Evolutionary conservation across 2,797 vertebrate genomes (phyloP).

Genomic region (Galagoides demidoff): DNA sequence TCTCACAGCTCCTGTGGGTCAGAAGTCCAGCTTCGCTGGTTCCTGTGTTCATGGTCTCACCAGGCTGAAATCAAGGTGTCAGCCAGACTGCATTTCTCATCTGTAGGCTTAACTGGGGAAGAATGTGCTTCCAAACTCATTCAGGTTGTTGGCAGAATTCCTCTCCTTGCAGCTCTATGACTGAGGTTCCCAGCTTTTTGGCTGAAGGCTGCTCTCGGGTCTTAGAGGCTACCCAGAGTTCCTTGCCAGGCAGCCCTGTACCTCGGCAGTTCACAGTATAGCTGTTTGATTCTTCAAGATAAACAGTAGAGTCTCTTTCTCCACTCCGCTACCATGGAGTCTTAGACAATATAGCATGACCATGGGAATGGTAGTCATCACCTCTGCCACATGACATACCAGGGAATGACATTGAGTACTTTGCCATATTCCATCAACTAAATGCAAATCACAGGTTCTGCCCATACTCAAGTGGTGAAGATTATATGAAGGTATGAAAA

Average conservation of each 20-base stretch:
- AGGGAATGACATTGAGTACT: background rate
- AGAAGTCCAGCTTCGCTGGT: background rate
- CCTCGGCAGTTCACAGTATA: background rate
- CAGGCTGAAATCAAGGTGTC: slow-evolving; percentile 27
- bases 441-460: background rate
- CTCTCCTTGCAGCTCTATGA: background rate
- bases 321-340: background rate
- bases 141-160: background rate
- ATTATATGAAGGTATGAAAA: background rate
- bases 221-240: background rate
- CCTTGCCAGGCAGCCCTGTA: background rate
- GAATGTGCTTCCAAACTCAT: background rate
- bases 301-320: background rate
- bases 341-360: background rate
- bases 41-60: background rate
- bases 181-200: background rate
- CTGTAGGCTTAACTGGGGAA: background rate
- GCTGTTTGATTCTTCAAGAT: background rate
- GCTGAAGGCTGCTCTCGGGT: background rate
- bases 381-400: background rate
- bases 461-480: background rate
- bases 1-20: slow-evolving; percentile 29
- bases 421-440: background rate
- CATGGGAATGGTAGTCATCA: background rate
- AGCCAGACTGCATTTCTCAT: slow-evolving; percentile 5